Evolutionary conservation across 1,140 invertebrate genomes (phyloP), one percentile per base, ranked within the genome.

Genomic region (Caenorhabditis brenneri): DNA sequence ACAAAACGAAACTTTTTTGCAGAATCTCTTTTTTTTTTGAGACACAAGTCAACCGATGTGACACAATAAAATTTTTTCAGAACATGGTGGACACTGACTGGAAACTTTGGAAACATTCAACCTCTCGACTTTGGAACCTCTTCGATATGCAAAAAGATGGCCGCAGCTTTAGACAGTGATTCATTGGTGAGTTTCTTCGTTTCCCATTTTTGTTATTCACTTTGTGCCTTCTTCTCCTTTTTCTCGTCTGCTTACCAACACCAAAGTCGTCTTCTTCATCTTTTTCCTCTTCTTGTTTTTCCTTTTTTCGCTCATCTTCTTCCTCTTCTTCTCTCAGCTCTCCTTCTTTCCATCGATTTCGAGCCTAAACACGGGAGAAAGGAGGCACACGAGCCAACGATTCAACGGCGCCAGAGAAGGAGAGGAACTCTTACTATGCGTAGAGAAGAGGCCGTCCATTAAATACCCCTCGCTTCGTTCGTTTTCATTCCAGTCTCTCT

Each of bases 51-150:
- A n/a, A n/a, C n/a, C n/a, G n/a, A n/a, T n/a, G n/a, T n/a, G n/a
- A n/a, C n/a, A n/a, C n/a, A n/a, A n/a, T n/a, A n/a, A n/a, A n/a
- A n/a, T n/a, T n/a, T n/a, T 85, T 95, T 33, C 93, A 99, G 97
- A 93, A 98, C 98, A 95, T 99, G 97, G 97, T 99, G 97, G 97
- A 99, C 97, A 33, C 95, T 99, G 85, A 99, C 97, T 22, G 97
- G 97, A 53, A 99, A 98, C 91, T 99, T 98, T 92, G 97, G 97
- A 48, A 99, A 98, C 92, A 97, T 99, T 91, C 93, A 99, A 60
- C 97, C 97, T 12, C 98, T 99, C 87, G 97, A 99, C 92, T 99
- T 97, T 96, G 97, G 96, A 58, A 97, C 98, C 93, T 96, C 96
- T n/a, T 97, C 96, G 91, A 95, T 96, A 46, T 93, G 96, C 88